Percentiles rank a stretch among this genome's conserved stretches.
These are phyloP conservation scores for Lamellibrachia columna DNA, from an alignment of 2,888 invertebrate genomes.

Conservation along the genomic window DNA sequence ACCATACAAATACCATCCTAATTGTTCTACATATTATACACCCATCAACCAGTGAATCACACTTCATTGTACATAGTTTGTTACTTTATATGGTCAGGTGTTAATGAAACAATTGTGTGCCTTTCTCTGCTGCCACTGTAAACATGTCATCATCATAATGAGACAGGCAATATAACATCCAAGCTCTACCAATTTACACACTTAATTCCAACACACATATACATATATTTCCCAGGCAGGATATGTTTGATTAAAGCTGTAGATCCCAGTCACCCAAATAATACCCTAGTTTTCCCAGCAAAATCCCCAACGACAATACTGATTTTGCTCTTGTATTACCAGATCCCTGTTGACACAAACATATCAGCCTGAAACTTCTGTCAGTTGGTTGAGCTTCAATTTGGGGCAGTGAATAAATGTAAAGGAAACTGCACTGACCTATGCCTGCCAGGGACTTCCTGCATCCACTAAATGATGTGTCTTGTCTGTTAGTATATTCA, in stretches of 20 bases:
- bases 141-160: not conserved
- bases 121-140: not conserved
- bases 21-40: not conserved
- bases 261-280: not conserved
- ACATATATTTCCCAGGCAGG: not conserved
- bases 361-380: not conserved
- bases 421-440: not conserved
- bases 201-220: not conserved
- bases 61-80: not conserved
- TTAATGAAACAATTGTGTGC: too few species aligned
- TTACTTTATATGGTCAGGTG: not conserved
- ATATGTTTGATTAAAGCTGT: not conserved
- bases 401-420: not conserved
- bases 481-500: not conserved
- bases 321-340: not conserved
- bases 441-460: not conserved
- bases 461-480: not conserved
- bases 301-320: not conserved
- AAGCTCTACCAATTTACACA: slow-evolving; percentile 1
- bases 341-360: not conserved
- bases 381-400: not conserved
- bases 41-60: not conserved
- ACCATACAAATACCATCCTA: not conserved
- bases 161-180: not conserved
- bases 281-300: not conserved